phyloP scores from a whole-genome alignment of 2,113 vertebrate species.

The Scopus umbretta region DNA sequence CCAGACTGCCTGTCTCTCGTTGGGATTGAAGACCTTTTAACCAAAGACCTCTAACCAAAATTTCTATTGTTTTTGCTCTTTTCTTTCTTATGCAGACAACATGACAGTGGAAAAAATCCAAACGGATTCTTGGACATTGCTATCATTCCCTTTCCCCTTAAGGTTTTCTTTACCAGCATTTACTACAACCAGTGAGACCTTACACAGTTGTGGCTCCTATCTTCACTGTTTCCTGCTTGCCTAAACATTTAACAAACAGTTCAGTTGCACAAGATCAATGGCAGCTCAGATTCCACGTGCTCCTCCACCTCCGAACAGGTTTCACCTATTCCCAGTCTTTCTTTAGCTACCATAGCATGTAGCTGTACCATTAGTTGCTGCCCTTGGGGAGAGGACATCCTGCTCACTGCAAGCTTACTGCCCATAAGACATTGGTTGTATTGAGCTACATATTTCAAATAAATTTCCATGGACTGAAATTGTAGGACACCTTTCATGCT shows the following conservation, averaged over 20 bases:
- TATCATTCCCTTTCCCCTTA: not conserved
- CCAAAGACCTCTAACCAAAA: not conserved
- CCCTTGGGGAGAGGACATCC: conserved; percentile 29
- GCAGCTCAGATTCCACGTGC: not conserved
- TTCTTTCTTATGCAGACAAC: not conserved
- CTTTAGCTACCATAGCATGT: not conserved
- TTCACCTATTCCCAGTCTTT: not conserved
- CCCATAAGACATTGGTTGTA: not conserved
- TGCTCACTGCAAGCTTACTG: not conserved
- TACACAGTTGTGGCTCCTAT: not conserved
- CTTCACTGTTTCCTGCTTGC: not conserved
- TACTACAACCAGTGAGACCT: not conserved
- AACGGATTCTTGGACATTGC: not conserved
- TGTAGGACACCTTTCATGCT: conserved; percentile 15
- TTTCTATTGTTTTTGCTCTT: not conserved
- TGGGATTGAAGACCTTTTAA: not conserved
- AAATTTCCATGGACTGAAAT: conserved; percentile 4
- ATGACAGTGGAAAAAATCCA: not conserved
- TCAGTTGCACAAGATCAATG: not conserved
- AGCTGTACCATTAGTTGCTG: not conserved
- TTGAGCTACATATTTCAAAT: conserved; percentile 28
- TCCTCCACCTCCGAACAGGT: not conserved
- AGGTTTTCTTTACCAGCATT: not conserved
- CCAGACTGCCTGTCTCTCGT: rapidly evolving
- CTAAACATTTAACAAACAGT: not conserved